Evolutionary conservation across 1,140 invertebrate species (phyloP).

Genomic region (Brachionus angularis): DNA sequence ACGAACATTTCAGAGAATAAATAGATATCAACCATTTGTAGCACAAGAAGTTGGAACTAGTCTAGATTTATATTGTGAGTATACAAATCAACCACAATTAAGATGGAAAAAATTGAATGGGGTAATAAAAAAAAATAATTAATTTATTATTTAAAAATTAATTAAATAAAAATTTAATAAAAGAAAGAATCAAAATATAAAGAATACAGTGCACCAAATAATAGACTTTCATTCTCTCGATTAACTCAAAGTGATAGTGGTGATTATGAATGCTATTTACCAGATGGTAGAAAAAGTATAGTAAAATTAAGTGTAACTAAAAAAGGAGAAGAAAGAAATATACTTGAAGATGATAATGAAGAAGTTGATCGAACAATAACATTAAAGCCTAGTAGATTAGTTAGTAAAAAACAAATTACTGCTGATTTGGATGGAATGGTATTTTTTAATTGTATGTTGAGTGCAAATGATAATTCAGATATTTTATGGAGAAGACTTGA

Average conservation of each 20-base stretch:
- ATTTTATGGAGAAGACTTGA: no score
- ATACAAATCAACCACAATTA: slow-evolving; percentile 7
- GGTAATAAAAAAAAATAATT: not conserved
- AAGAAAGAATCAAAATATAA: not conserved
- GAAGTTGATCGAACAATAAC: no score
- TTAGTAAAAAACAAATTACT: no score
- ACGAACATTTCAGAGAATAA: not conserved
- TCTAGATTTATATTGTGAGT: not conserved
- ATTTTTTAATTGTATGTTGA: no score
- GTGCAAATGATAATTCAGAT: no score
- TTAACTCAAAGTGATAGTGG: slow-evolving; percentile 1
- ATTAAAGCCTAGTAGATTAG: no score
- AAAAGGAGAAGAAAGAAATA: not conserved
- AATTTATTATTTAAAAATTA: no score
- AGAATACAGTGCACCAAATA: not conserved
- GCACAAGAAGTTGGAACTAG: not conserved
- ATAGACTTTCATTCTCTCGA: not conserved
- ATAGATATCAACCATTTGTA: not conserved
- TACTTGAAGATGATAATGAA: slow-evolving; percentile 5
- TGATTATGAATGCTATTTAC: slow-evolving; percentile 35
- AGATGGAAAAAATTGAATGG: not conserved
- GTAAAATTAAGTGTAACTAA: not conserved
- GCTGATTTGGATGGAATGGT: no score
- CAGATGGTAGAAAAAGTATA: not conserved
- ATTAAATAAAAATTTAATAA: not conserved